Conservation (phyloP, 2,113 vertebrate species). For the Albula goreensis region DNA sequence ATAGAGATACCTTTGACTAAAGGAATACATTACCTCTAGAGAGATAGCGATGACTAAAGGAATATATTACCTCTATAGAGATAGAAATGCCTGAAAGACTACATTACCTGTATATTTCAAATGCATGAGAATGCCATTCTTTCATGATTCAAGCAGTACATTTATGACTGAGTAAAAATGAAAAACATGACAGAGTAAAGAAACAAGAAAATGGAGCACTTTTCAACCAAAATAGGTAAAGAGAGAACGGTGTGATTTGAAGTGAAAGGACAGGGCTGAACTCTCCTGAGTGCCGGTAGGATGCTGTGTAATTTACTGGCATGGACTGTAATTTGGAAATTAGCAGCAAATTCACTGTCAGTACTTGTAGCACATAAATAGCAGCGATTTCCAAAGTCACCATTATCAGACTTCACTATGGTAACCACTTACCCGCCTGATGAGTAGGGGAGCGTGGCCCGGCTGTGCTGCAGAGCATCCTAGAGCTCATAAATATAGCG, state of each 20-base stretch:
- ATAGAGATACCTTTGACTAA: background rate
- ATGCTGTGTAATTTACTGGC: conserved; percentile 19
- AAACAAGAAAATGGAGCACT: conserved; percentile 3
- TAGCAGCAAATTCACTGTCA: conserved; percentile 28
- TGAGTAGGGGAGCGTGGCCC: conserved; percentile 6
- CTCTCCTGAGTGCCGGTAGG: background rate
- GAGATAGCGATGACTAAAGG: background rate
- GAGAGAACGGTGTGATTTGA: background rate
- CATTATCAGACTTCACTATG: conserved; percentile 34
- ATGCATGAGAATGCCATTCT: background rate
- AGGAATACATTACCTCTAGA: background rate
- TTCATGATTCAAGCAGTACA: background rate
- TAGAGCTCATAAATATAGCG: conserved; percentile 9
- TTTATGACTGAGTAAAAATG: background rate
- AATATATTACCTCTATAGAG: background rate
- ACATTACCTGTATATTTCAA: background rate
- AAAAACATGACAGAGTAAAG: background rate
- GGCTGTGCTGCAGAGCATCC: background rate
- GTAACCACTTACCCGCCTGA: conserved; percentile 24
- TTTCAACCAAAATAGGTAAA: conserved; percentile 8
- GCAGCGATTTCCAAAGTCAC: conserved; percentile 31
- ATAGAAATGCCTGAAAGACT: background rate
- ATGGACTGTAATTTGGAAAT: conserved; percentile 30
- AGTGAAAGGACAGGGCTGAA: conserved; percentile 10
- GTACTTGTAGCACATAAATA: conserved; percentile 18